Conservation (phyloP, 2,113 vertebrate species). For the Typhlomys cinereus region DNA sequence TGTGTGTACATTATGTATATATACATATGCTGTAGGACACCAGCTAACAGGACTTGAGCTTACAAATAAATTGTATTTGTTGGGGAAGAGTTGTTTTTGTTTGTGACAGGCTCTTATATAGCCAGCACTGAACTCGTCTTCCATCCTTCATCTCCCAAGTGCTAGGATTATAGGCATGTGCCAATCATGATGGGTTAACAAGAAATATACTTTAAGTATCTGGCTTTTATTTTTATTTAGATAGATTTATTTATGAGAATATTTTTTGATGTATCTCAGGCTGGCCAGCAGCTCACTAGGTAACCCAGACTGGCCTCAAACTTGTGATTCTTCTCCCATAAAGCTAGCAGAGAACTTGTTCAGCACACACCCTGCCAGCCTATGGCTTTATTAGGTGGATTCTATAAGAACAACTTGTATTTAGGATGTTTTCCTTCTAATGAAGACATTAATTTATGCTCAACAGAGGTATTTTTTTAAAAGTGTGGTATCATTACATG, state of each 20-base stretch:
- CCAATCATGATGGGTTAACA: not conserved
- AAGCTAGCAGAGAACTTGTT: not conserved
- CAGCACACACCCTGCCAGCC: not conserved
- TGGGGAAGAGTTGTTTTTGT: not conserved
- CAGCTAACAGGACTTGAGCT: not conserved
- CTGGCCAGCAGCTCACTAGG: not conserved
- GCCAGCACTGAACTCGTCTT: not conserved
- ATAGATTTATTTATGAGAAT: not conserved
- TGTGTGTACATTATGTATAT: no score
- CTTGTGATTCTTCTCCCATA: not conserved
- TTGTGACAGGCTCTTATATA: not conserved
- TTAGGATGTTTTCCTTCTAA: not conserved
- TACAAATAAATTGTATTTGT: not conserved
- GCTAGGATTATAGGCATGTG: not conserved
- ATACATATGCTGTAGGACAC: not conserved
- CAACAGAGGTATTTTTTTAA: constrained; percentile 30
- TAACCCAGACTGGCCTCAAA: not conserved
- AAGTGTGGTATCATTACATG: not conserved
- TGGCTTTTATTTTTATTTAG: not conserved
- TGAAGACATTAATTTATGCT: constrained; percentile 31
- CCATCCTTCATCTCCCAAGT: not conserved
- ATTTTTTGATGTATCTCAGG: not conserved
- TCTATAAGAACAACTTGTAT: not conserved
- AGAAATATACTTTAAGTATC: not conserved
- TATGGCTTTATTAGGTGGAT: not conserved